phyloP scores from a whole-genome alignment of 2,888 invertebrate species.

The Zygothrica quintamaculata region DNA sequence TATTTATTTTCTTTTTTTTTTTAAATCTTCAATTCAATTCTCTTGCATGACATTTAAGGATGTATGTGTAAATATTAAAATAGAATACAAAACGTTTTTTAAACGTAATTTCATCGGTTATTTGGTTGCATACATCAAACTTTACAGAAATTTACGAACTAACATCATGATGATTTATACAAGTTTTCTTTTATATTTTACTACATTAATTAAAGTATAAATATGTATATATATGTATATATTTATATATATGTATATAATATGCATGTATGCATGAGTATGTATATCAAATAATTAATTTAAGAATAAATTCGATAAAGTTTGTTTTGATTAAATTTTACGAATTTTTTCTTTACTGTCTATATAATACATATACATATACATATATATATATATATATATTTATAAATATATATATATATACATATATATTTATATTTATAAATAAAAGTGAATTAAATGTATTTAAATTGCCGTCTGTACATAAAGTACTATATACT shows the following conservation, averaged over 20 bases:
- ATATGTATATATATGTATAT: conserved; percentile 4
- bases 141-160: conserved; percentile 25
- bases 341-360: conserved; percentile 31
- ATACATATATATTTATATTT: conserved; percentile 17
- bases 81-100: conserved; percentile 59
- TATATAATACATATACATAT: conserved; percentile 23
- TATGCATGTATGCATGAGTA: conserved; percentile 12
- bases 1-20: conserved; percentile 29
- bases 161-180: conserved; percentile 12
- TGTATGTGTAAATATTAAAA: no score
- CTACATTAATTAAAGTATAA: conserved; percentile 5
- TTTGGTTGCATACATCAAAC: conserved; percentile 40
- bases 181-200: conserved; percentile 21
- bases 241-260: background rate
- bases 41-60: conserved; percentile 73
- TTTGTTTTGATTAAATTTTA: conserved; percentile 42
- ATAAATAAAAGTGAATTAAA: conserved; percentile 36
- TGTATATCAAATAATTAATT: conserved; percentile 45
- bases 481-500: conserved; percentile 26
- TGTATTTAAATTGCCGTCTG: conserved; percentile 40
- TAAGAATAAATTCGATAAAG: conserved; percentile 65
- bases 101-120: conserved; percentile 56
- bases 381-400: conserved; percentile 21
- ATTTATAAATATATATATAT: conserved; percentile 14
- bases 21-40: conserved; percentile 71